Evolutionary conservation across 2,113 vertebrate genomes (phyloP), one percentile per base, ranked within the genome.

Genomic region (Nanorana parkeri): DNA sequence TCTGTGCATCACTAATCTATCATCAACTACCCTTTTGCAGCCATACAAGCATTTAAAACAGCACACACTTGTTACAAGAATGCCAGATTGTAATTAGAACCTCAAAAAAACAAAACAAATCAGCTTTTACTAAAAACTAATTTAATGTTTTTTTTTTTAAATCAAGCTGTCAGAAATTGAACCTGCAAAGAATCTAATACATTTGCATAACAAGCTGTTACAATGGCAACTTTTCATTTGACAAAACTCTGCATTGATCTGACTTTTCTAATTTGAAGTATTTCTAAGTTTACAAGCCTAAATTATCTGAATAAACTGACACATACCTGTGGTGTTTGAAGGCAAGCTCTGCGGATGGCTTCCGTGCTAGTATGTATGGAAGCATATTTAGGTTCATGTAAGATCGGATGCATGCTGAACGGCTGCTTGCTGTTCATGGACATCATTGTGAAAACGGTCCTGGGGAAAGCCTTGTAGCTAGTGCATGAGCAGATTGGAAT

Each of bases 361-460:
- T 97, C 96, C 17, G 95, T 95, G 90, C 95, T 96, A 85, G 92
- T 92, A 90, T 96, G 96, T 81, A 97, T 94, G 54, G 96, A 94
- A 3, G 93, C 91, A 91, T 97, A 97, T 81, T 97, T 97, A 84
- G 95, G 96, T 15, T 97, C 96, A 84, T 96, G 95, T 52, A 97
- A 93, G 78, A 96, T 95, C 65, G 96, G 95, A 89, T 96, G 96
- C 96, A 97, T 96, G 85, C 94, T 91, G 91, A 97, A 96, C 68
- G 95, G 90, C 90, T 96, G 96, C 84, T 97, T 96, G 95, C 96
- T 97, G 92, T 97, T 97, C 96, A 97, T 96, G 88, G 96, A 96
- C 96, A 97, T 97, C 96, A 97, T 96, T 90, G 89, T 89, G 87
- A 77, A 72, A 77, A 72, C 29, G 67, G 71, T 41, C 78, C 71